Evolutionary conservation across 1,140 invertebrate genomes (phyloP).

Genomic region (Megathymus violae): DNA sequence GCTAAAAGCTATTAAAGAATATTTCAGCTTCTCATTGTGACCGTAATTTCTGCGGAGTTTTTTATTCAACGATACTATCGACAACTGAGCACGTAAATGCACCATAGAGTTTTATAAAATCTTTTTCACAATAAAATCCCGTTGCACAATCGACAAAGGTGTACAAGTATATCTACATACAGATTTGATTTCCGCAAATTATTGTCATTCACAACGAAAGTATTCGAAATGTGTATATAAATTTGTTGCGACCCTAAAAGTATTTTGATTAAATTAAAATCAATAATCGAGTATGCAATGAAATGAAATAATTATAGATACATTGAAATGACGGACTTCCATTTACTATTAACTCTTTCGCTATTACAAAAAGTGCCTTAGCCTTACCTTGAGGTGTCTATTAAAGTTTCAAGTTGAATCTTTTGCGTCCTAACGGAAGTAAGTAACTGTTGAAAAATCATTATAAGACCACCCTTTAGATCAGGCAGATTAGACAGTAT

Average conservation of each 20-base stretch:
- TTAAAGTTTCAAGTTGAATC: constrained; percentile 4
- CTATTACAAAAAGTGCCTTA: constrained; percentile 12
- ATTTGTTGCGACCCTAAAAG: too few species aligned
- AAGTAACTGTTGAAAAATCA: not conserved
- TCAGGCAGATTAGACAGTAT: constrained; percentile 17
- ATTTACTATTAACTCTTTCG: not conserved
- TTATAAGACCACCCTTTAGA: not conserved
- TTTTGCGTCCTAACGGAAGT: not conserved
- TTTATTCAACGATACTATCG: constrained; percentile 27
- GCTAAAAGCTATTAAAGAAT: constrained; percentile 27
- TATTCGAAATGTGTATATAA: too few species aligned
- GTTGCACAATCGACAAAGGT: not conserved
- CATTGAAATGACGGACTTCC: too few species aligned
- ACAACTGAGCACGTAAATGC: constrained; percentile 30
- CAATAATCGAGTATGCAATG: too few species aligned
- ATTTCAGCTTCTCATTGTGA: constrained; percentile 26
- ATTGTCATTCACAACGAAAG: constrained; percentile 1
- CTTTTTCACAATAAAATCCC: constrained; percentile 18
- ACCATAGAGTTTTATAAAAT: constrained; percentile 28
- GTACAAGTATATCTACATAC: not conserved
- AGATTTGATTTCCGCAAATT: not conserved
- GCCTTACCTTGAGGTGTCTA: constrained; percentile 4
- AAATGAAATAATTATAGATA: too few species aligned
- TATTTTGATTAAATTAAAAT: too few species aligned
- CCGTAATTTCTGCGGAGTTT: constrained; percentile 20